Conservation (phyloP, 2,113 vertebrate genomes). For the Malurus melanocephalus region DNA sequence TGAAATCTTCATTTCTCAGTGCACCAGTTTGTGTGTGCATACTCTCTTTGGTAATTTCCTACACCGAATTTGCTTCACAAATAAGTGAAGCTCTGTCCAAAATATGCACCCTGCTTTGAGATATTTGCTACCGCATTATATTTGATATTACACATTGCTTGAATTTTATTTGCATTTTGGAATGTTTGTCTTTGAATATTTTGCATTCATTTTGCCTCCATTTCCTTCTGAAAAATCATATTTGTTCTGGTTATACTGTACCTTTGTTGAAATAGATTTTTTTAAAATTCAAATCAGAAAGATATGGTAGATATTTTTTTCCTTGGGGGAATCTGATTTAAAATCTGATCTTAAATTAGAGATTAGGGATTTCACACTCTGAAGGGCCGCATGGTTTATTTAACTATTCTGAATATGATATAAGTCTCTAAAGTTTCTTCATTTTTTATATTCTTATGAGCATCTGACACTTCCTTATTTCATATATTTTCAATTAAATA, state of each 20-base stretch:
- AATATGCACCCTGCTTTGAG: not conserved
- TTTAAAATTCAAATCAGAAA: not conserved
- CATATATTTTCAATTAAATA: not conserved
- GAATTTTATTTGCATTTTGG: not conserved
- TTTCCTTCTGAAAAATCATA: not conserved
- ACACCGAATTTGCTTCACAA: not conserved
- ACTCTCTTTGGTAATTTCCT: not conserved
- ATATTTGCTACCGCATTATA: not conserved
- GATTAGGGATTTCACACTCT: not conserved
- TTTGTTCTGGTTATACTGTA: not conserved
- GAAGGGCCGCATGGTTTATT: not conserved
- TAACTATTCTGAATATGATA: not conserved
- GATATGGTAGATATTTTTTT: not conserved
- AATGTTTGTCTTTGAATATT: not conserved
- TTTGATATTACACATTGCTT: not conserved
- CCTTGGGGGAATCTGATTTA: not conserved
- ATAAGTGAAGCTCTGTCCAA: not conserved
- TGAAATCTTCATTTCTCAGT: too few relatives aligned
- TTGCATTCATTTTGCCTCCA: not conserved
- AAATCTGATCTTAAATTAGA: not conserved
- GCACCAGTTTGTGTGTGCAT: too few relatives aligned
- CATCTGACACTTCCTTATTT: not conserved
- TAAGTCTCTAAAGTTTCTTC: not conserved
- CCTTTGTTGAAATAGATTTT: not conserved
- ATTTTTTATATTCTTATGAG: not conserved